Conservation (phyloP, 1,140 invertebrate genomes). For the Galendromus occidentalis region DNA sequence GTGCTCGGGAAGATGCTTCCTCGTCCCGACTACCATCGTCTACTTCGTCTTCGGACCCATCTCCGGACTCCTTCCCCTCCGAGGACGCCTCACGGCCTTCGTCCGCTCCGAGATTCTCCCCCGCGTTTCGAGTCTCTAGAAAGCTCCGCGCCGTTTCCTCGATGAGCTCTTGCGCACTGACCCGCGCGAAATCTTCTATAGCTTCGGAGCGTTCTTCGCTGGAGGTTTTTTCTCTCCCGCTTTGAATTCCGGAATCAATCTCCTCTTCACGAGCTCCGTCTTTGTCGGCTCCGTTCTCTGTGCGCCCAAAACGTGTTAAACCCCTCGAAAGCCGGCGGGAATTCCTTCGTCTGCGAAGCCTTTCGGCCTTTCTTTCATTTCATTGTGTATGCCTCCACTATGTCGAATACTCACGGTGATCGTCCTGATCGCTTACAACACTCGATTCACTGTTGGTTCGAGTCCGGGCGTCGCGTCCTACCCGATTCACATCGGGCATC, state of each 20-base stretch:
- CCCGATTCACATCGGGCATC: slow-evolving; percentile 8
- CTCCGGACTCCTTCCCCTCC: no score
- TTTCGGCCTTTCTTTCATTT: no score
- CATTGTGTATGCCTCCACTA: no score
- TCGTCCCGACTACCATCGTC: no score
- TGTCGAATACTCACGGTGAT: slow-evolving; percentile 10
- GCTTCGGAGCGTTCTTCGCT: neutral
- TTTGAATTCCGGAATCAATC: slow-evolving; percentile 6
- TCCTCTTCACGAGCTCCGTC: neutral
- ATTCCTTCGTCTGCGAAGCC: no score
- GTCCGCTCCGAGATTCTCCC: neutral
- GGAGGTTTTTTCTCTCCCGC: neutral
- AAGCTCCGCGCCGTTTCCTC: neutral
- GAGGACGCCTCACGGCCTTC: neutral
- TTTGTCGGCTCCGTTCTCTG: neutral
- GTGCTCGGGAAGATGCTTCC: no score
- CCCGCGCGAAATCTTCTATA: neutral
- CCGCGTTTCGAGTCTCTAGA: neutral
- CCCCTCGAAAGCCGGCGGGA: no score
- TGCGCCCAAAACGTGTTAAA: neutral
- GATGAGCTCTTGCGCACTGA: neutral
- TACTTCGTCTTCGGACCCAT: no score
- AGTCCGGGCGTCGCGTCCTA: neutral
- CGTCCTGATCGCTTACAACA: slow-evolving; percentile 7
- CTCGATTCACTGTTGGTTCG: slow-evolving; percentile 10